Evolutionary conservation across 2,888 invertebrate species (phyloP).

Genomic region (Eremobia ochroleuca): DNA sequence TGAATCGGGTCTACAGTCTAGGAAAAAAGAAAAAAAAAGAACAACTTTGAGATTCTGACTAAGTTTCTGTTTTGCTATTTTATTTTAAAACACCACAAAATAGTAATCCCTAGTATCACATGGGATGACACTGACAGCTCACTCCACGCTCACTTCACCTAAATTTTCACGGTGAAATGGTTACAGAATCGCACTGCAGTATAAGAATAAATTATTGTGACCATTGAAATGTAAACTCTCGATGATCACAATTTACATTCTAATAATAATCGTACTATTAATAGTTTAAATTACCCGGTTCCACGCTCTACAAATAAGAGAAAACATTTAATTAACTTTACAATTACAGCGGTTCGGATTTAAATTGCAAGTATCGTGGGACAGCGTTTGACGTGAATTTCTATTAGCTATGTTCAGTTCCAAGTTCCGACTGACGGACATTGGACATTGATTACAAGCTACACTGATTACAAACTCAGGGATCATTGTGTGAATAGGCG

Average conservation of each 20-base stretch:
- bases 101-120: too few species aligned
- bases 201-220: neutral
- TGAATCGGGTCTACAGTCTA: too few species aligned
- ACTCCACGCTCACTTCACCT: too few species aligned
- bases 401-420: conserved; percentile 43
- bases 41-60: too few species aligned
- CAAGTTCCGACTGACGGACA: conserved; percentile 18
- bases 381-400: conserved; percentile 52
- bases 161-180: too few species aligned
- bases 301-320: conserved; percentile 58
- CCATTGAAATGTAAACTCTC: conserved; percentile 14
- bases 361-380: conserved; percentile 64
- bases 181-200: too few species aligned
- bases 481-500: neutral
- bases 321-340: conserved; percentile 63
- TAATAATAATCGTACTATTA: conserved; percentile 10
- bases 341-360: conserved; percentile 56
- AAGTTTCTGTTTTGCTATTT: too few species aligned
- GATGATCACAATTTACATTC: conserved; percentile 9
- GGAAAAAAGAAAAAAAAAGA: too few species aligned
- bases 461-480: conserved; percentile 1
- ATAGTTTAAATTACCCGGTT: conserved; percentile 39
- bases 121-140: too few species aligned
- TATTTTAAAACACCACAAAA: too few species aligned
- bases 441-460: conserved; percentile 32